Evolutionary conservation across 2,888 invertebrate species (phyloP), one percentile per base, ranked within the genome.

Genomic region (Catocala nupta): DNA sequence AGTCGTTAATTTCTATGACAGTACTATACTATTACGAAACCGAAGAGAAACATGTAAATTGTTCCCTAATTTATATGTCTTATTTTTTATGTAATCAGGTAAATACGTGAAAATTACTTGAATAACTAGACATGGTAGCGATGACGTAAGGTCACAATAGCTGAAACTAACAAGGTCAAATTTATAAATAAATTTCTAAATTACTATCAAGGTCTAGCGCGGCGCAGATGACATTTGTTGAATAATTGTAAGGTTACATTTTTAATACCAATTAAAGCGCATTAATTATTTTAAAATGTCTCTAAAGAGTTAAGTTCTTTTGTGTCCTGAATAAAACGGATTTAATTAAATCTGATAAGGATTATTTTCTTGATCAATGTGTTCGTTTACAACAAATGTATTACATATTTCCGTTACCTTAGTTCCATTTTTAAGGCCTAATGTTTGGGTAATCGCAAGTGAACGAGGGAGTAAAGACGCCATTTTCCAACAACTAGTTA

Each of bases 401-500:
- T 10, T 13, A 25, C 11, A 45, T n/a, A 34, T 48, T 16, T n/a
- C 7, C 16, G 87, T 90, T 95, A 97, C 97, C 96, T 97, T 97
- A 72, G 95, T 89, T 71, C 96, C 95, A 92, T 96, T 96, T 90
- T 96, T 96, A 70, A 96, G 92, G 80, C 96, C 93, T 77, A 96
- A 89, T 87, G 95, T 95, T 94, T 97, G 97, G 64, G 96, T 95
- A 82, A 97, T 92, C 88, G 95, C 94, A 84, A 96, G 91, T 79
- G 96, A 95, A 87, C 97, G 96, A 85, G 96, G 96, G 90, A 97
- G 95, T 92, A 97, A 95, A 84, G 96, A 96, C 95, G 97, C 97
- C 97, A 97, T 97, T 95, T 96, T 95, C 89, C 81, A 81, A 78
- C 78, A 39, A 39, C 36, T 9, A 39, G 36, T 39, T 77, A 63